phyloP scores from a whole-genome alignment of 92 coral and sea anemone species.

The Porites cylindrica region DNA sequence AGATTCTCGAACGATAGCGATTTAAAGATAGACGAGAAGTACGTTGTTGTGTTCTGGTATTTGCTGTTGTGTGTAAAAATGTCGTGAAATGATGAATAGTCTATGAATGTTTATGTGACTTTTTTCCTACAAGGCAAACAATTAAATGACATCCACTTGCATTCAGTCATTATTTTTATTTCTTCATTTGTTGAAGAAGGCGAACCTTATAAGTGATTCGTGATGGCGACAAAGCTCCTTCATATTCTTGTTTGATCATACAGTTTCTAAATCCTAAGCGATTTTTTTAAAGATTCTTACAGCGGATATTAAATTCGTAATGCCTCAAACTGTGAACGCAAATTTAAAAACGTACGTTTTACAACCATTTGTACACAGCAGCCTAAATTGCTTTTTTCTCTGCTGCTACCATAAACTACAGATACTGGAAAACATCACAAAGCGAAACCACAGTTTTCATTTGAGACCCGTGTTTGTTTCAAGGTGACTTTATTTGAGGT shows the following conservation, averaged over 20 bases:
- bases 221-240: not conserved
- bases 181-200: conserved; percentile 10
- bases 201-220: conserved; percentile 17
- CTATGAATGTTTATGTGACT: conserved; percentile 1
- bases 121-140: conserved; percentile 26
- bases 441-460: conserved; percentile 32
- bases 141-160: conserved; percentile 26
- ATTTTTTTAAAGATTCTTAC: not conserved
- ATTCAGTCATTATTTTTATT: conserved; percentile 35
- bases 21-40: not conserved
- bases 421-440: conserved; percentile 9
- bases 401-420: conserved; percentile 26
- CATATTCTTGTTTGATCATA: not conserved
- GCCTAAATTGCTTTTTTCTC: not conserved
- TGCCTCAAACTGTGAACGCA: conserved; percentile 9
- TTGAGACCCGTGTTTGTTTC: conserved; percentile 2
- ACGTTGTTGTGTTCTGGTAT: not conserved
- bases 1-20: conserved; percentile 20
- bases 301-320: not conserved
- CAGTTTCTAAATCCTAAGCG: conserved; percentile 1
- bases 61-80: conserved; percentile 17
- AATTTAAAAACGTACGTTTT: not conserved
- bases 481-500: conserved; percentile 36
- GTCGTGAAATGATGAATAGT: not conserved
- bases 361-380: not conserved